These are phyloP conservation scores for Pectinophora gossypiella DNA, from an alignment of 1,140 invertebrate genomes.

Conservation along the genomic window DNA sequence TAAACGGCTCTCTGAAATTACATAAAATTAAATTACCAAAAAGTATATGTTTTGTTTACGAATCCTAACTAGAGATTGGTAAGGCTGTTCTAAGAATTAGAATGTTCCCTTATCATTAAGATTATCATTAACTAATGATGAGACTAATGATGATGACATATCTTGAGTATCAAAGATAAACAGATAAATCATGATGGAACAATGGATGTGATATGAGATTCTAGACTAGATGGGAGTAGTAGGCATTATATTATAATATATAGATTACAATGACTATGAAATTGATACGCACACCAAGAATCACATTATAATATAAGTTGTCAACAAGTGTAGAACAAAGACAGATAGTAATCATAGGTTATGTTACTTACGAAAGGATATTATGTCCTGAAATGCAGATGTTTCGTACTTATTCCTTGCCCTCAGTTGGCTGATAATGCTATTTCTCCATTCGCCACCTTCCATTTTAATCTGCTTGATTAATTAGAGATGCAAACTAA, in stretches of 20 bases:
- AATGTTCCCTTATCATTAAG: too few relatives aligned
- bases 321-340: conserved; percentile 30
- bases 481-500: conserved; percentile 27
- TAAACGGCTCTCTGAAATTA: conserved; percentile 88
- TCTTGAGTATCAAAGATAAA: not conserved
- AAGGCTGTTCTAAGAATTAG: too few relatives aligned
- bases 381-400: conserved; percentile 65
- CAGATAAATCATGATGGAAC: not conserved
- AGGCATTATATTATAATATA: not conserved
- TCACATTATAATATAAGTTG: not conserved
- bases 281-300: not conserved
- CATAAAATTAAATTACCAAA: too few relatives aligned
- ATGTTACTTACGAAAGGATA: conserved; percentile 69
- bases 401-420: conserved; percentile 67
- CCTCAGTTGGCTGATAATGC: conserved; percentile 62
- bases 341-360: conserved; percentile 32
- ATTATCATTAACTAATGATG: not conserved
- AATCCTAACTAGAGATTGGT: too few relatives aligned
- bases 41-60: too few relatives aligned
- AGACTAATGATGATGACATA: not conserved
- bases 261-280: not conserved
- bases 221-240: not conserved
- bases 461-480: conserved; percentile 47
- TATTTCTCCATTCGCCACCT: conserved; percentile 66
- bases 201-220: not conserved